Base-by-base conservation (phyloP, 35 echinoderm and acorn worm species). In the Strongylocentrotus purpuratus region DNA sequence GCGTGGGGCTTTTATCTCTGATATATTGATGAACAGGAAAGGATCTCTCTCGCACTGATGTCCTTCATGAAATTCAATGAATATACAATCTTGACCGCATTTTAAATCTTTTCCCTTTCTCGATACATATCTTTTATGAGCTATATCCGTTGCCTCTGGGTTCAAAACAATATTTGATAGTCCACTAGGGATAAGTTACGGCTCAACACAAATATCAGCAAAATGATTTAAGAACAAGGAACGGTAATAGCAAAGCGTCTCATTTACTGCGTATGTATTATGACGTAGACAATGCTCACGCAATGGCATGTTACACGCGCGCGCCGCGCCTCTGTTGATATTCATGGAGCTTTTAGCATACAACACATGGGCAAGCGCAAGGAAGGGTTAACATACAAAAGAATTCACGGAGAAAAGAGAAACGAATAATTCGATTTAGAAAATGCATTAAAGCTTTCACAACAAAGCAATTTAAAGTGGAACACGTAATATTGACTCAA, bases 381-480 rank as follows among this genome's bases (percentile, higher is more conserved):
- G 10, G 52, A 59, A 59, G 52, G 1, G 7, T 78, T 18, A 78
- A 78, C 22, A n/a, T 70, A 2, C 65, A 78, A 78, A 28, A 59
- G 22, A n/a, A 78, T 7, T 4, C 18, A 78, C 28, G 28, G 65
- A 28, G 28, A 28, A 28, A 78, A 78, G 65, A 1, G 20, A 78
- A 78, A 22, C 7, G 65, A 78, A 78, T 78, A n/a, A 25, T n/a
- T 2, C 18, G 20, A 78, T 28, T 78, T 22, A 78, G 65, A 18
- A 7, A n/a, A 78, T 78, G 65, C 65, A n/a, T 78, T 78, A 78
- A n/a, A 78, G 65, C 65, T 78, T 78, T 78, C 65, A 22, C 65
- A 78, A 78, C 65, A 78, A 78, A 78, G 28, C 65, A 78, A 78
- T 78, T 78, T 78, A 78, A 78, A 78, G 22, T 78, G n/a, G 65